Base-by-base conservation (phyloP, 1,140 invertebrate genomes). In the Phthorimaea operculella region DNA sequence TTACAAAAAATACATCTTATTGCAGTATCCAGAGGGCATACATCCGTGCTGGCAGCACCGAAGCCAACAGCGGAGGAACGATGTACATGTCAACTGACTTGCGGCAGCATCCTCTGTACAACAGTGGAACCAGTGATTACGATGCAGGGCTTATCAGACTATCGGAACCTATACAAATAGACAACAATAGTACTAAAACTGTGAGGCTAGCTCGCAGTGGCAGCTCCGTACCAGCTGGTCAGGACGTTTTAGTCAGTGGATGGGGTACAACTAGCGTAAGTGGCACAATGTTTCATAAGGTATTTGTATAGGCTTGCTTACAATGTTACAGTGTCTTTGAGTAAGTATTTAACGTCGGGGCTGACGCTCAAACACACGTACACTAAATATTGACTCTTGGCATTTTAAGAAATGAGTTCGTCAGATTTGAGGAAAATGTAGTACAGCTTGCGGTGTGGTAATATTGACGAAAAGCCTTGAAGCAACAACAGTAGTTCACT, bases 251-350 rank as follows among this genome's bases (percentile, higher is more conserved):
- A 15, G 70, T 83, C 0, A 68, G 76, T 44, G 83, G 83, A 14
- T 84, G 78, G 75, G 82, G 82, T 1, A 65, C 74, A 48, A 85
- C 78, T 16, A 53, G 63, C 15, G 82, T 85, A 66, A 78, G 75
- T 72, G 50, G n/a, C 14, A 42, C 39, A 28, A 28, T 28, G 21
- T 28, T 28, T 28, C 21, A 28, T 28, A 28, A 28, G 21, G 21
- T 28, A 28, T 28, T 28, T 28, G 21, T 4, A 28, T 28, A 28
- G 21, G 21, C 21, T 28, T 4, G 21, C 21, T 28, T 28, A 28
- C 2, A 6, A 28, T 28, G 21, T 28, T 28, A 28, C 21, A 4
- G 21, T 28, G 21, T 28, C 21, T 28, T 28, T 28, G 21, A 28
- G 21, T 28, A 28, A 28, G 21, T 28, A 28, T 28, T 28, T 28